Base-by-base conservation (phyloP, 2,888 invertebrate species). In the Monochamus alternatus region DNA sequence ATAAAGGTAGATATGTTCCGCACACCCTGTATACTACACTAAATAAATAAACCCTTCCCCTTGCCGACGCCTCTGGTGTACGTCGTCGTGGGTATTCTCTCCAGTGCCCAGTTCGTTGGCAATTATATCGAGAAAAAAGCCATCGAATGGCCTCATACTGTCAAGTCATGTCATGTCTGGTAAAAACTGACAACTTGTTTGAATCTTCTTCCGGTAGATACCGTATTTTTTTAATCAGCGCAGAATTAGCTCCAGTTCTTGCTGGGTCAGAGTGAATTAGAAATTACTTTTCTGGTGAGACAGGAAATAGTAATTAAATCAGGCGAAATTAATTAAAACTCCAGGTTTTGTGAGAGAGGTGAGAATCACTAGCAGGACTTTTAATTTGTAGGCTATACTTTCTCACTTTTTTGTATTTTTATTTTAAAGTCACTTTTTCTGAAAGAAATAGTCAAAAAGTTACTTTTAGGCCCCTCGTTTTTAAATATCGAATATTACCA, bases 141-240 rank as follows among this genome's bases (percentile, higher is more conserved):
- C 22, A 59, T 59, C 30, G 71, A 63, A 52, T 64, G 71, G 71
- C 71, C 71, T 62, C 71, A 52, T 63, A 38, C 71, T 64, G 71
- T 43, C 71, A 60, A 71, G 71, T 64, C 63, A 71, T 58, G 71
- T 71, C 70, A 47, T 60, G 69, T 60, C 10, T 32, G 51, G 31
- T 71, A 38, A 71, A 71, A 71, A 64, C 71, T 71, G 71, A 71
- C 64, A 71, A 71, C 71, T 63, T 52, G 63, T 14, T 63, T 38
- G 58, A 5, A 58, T 43, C 31, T 64, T 14, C 43, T 30, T 22
- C 64, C 44, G 64, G 58, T 43, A 43, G 32, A 3, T 31, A 14
- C n/a, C 10, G 47, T 12, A 47, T 47, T 12, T 59, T 68, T 68
- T 58, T 44, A 14, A n/a, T 38, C 38, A 10, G 10, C 43, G 43